phyloP scores from a whole-genome alignment of 2,888 invertebrate genomes.

The Diaphora mendica region DNA sequence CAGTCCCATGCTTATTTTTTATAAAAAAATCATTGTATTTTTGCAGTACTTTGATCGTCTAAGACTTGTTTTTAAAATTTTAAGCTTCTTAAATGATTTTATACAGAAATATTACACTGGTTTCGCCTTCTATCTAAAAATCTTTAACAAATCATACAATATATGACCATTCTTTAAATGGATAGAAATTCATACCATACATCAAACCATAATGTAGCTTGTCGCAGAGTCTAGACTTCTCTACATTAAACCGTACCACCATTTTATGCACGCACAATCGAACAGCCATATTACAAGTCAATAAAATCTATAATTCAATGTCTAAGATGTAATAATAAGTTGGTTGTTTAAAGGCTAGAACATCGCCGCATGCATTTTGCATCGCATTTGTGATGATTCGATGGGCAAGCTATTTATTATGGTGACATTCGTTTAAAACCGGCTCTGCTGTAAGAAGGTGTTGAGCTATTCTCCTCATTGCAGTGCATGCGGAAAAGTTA shows the following conservation, averaged over 20 bases:
- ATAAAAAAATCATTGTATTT: neutral
- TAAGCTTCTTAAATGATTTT: too few species aligned
- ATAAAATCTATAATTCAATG: constrained; percentile 14
- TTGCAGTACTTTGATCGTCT: neutral
- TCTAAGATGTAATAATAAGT: neutral
- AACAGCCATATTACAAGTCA: constrained; percentile 7
- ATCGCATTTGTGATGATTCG: constrained; percentile 67
- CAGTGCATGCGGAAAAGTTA: neutral
- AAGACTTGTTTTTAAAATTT: neutral
- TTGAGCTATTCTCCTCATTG: constrained; percentile 22
- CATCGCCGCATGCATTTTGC: constrained; percentile 68
- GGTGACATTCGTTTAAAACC: constrained; percentile 61
- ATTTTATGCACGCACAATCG: neutral
- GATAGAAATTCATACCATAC: constrained; percentile 39
- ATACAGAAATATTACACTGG: too few species aligned
- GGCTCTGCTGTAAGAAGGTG: constrained; percentile 37
- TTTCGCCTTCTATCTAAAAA: neutral
- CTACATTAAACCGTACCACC: constrained; percentile 35
- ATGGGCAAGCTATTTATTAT: constrained; percentile 66
- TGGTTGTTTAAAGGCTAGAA: constrained; percentile 55
- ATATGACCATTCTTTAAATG: constrained; percentile 31
- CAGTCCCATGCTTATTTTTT: too few species aligned
- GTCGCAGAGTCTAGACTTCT: constrained; percentile 50
- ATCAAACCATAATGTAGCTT: constrained; percentile 45
- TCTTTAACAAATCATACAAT: neutral